Evolutionary conservation across 2,113 vertebrate genomes (phyloP), one percentile per base, ranked within the genome.

Genomic region (Salvelinus fontinalis): DNA sequence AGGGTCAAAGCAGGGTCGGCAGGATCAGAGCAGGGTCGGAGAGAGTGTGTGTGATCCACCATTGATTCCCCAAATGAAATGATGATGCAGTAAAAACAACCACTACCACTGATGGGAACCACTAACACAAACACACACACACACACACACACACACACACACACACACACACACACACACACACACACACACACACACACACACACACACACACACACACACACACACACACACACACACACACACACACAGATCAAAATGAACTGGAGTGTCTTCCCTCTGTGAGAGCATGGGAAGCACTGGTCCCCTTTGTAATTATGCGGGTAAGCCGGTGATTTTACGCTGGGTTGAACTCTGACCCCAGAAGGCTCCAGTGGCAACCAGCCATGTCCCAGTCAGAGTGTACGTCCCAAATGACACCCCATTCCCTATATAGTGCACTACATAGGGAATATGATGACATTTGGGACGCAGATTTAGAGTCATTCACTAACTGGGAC

Each of bases 271-370:
- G 0, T 24, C 67, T 62, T 44, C 62, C 76, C 54, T 74, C 66
- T 44, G 39, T 27, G 20, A 71, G 18, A 22, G 27, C 65, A 76
- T 18, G 20, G 54, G 54, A 57, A 16, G 18, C 12, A 20, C 20
- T 51, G 68, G 62, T 69, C 75, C 69, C 54, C 67, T 76, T 75
- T 85, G 80, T 83, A 85, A 90, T 89, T 80, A 85, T 74, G 78
- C 16, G 80, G 81, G 83, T 80, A 80, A 83, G 79, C 81, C 54
- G 24, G 76, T 70, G 80, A 88, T 76, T 77, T 77, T 85, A 78
- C 65, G 26, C 79, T 72, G 77, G 12, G 65, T 39, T 87, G 80
- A 86, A 79, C 87, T 81, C 85, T 83, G 78, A 73, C 82, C 86
- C 74, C 24, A 70, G 78, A 86, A 85, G 75, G 79, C 67, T 80